Base-by-base conservation (phyloP, 2,113 vertebrate genomes). In the Colossoma macropomum region DNA sequence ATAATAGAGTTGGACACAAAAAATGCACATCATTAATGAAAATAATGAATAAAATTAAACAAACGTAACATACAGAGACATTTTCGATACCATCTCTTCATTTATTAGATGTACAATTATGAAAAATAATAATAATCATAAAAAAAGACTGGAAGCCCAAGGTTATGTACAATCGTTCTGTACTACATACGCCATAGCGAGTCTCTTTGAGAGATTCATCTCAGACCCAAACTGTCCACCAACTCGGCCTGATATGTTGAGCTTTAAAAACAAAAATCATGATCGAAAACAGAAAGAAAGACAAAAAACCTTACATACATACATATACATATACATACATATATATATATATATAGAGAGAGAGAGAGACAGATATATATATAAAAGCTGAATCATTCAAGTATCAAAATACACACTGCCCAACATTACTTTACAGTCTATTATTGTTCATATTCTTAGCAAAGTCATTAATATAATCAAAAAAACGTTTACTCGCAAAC, bases 331-430 rank as follows among this genome's bases (percentile, higher is more conserved):
- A 79, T 90, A 93, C 73, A 91, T 89, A 75, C 19, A 96, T 90
- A 95, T 92, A 96, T 52, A 4, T 45, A 45, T 45, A 45, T 45
- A n/a, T n/a, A 96, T 91, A 96, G 92, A 95, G 94, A 89, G 82
- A 92, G 73, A 94, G 91, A 96, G 88, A 95, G 86, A 92, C 91
- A 90, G 95, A 96, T 94, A 94, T 95, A 97, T 95, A 97, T 94
- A 95, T 94, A 97, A 95, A 96, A 94, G 92, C 90, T 93, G 93
- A 96, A 92, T 96, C 93, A 96, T 97, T 98, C 97, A 99, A 98
- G 97, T 99, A 99, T 98, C 95, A 98, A 98, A 98, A 98, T 96
- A 97, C 94, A 96, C 95, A 97, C 93, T 81, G 89, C 91, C 93
- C 94, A 66, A 81, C 94, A 97, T 96, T 96, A 96, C 95, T 97